These are phyloP conservation scores for Anguilla pacifica DNA, from an alignment of 2,797 vertebrate species.

Conservation along the genomic window DNA sequence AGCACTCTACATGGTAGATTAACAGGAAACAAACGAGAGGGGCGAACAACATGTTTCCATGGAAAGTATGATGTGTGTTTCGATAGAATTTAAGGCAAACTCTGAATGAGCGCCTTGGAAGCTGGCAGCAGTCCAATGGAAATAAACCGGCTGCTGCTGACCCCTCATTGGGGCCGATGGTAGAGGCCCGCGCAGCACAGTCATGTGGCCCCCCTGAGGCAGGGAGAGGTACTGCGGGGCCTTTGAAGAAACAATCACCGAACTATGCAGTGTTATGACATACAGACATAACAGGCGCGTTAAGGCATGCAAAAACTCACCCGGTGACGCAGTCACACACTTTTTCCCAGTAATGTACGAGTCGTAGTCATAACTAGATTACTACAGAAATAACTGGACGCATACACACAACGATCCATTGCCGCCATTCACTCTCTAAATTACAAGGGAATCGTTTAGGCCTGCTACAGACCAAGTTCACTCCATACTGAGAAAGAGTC, in stretches of 20 bases:
- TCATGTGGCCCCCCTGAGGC: background rate
- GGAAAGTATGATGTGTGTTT: conserved; percentile 56
- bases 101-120: conserved; percentile 42
- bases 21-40: conserved; percentile 10
- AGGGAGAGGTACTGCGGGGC: background rate
- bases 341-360: too few species aligned
- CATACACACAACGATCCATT: too few species aligned
- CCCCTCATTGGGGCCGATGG: conserved; percentile 11
- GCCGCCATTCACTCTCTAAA: too few species aligned
- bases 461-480: too few species aligned
- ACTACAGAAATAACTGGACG: too few species aligned
- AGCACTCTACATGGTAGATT: too few species aligned
- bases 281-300: background rate
- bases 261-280: too few species aligned
- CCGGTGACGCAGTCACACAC: background rate
- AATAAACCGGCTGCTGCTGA: conserved; percentile 46
- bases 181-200: background rate
- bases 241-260: background rate
- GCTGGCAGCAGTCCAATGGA: conserved; percentile 45
- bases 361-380: too few species aligned
- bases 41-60: conserved; percentile 45
- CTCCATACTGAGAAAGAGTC: too few species aligned
- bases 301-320: background rate
- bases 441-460: too few species aligned
- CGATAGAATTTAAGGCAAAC: conserved; percentile 51